These are phyloP conservation scores for Manis pentadactyla DNA, from an alignment of 2,797 vertebrate species.

Conservation along the genomic window DNA sequence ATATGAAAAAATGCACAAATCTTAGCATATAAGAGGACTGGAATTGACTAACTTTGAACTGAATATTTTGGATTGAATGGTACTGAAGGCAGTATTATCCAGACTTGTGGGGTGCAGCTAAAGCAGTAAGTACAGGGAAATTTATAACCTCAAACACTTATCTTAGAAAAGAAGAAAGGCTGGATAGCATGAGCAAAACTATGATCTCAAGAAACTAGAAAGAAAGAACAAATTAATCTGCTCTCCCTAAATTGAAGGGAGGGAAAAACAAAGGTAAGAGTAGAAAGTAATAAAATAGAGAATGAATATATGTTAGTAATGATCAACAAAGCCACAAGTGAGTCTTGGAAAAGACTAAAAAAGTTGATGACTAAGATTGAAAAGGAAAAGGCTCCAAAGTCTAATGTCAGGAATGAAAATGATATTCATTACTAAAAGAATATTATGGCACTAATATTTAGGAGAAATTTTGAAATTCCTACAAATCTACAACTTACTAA, in stretches of 20 bases:
- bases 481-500: neutral
- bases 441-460: neutral
- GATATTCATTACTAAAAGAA: no score
- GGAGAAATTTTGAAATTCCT: neutral
- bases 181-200: neutral
- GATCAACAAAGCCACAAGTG: neutral
- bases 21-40: neutral
- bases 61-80: neutral
- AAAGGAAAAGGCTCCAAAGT: neutral
- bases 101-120: neutral
- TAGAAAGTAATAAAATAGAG: neutral
- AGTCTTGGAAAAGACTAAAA: neutral
- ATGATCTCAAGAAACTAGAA: neutral
- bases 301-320: neutral
- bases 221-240: neutral
- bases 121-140: neutral
- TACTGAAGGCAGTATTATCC: neutral
- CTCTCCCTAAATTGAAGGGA: neutral
- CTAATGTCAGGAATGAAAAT: neutral
- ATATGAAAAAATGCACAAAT: no score
- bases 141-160: no score
- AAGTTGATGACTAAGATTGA: neutral
- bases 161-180: neutral
- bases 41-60: neutral
- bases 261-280: neutral